Base-by-base conservation (phyloP, 2,113 vertebrate species). In the Coptodon rendalli region DNA sequence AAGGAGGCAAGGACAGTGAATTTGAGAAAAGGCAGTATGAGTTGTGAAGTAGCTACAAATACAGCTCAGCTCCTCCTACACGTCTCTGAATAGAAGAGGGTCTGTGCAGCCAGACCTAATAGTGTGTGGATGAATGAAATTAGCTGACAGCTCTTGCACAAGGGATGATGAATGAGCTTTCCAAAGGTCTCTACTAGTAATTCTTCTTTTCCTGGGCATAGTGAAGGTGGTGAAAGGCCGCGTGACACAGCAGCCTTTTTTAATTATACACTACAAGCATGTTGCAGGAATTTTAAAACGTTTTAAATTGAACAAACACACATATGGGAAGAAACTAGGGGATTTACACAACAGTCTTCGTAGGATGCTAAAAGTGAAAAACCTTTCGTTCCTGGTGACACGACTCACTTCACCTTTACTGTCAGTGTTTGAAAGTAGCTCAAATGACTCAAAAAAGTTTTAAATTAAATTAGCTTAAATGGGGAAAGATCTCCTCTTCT, bases 101-200 rank as follows among this genome's bases (percentile, higher is more conserved):
- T 88, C 38, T 76, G n/a, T 24, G 16, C 36, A 31, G 24, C 10
- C 19, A 57, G 78, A 45, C 56, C 43, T 71, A 59, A 78, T 83
- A 48, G 61, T 48, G 40, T 57, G 40, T 38, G 82, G 61, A 61
- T 88, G 80, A 92, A 88, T 90, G 52, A 92, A 89, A 93, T 48
- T 48, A 66, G 76, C 86, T 81, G 84, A 86, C 84, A 81, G 53
- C 81, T 84, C 12, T 71, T 52, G 59, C 68, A 73, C 43, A 57
- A 40, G 11, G 59, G 56, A 90, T 93, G 94, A 95, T 92, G 76
- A 89, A 93, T 93, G 86, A 87, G 82, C 71, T 82, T 86, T 88
- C 87, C 82, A 85, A 91, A 73, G 81, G 57, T 89, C 85, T 92
- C 34, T 17, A 45, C 59, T 73, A 38, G 81, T 43, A 81, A 91